Base-by-base conservation (phyloP, 2,797 vertebrate species). In the Allobates femoralis region DNA sequence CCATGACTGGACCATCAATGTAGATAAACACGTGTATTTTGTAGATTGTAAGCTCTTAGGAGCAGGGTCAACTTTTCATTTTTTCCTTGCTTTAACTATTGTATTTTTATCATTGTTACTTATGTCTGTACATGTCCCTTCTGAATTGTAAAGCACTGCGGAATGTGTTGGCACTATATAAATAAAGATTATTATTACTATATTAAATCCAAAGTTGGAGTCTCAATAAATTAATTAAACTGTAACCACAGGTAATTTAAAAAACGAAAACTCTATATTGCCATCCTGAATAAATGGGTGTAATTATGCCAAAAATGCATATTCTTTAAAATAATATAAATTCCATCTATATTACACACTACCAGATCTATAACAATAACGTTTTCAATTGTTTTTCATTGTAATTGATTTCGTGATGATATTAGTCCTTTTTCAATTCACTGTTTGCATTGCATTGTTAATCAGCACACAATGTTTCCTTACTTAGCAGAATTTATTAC, bases 291-390 rank as follows among this genome's bases (percentile, higher is more conserved):
- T 26, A 74, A 74, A 50, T 50, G 34, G 11, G 71, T 46, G 73
- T 2, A 75, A 75, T 75, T 41, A 50, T 75, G 41, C n/a, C 50
- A 51, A 26, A 67, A 74, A 26, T 74, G 23, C 41, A 46, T 73
- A 73, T 41, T 73, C 21, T 46, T 7, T 37, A 41, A 30, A 41
- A 69, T 21, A 21, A 73, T 37, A 69, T 37, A 30, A 21, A 37
- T 67, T 32, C 19, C 19, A 34, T 34, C 30, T 67, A 34, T 67
- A 34, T 19, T 56, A 8, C 11, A 56, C 19, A 56, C 16, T 23
- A 19, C 16, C 5, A 37, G 18, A 37, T 37, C 32, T 30, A 67
- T 34, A 67, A 34, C 5, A 67, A n/a, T n/a, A 32, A 8, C 64
- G 18, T 69, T 23, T 34, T 21, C 12, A 21, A 37, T 23, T 32